phyloP scores from a whole-genome alignment of 2,113 vertebrate species.

The Mus spicilegus region DNA sequence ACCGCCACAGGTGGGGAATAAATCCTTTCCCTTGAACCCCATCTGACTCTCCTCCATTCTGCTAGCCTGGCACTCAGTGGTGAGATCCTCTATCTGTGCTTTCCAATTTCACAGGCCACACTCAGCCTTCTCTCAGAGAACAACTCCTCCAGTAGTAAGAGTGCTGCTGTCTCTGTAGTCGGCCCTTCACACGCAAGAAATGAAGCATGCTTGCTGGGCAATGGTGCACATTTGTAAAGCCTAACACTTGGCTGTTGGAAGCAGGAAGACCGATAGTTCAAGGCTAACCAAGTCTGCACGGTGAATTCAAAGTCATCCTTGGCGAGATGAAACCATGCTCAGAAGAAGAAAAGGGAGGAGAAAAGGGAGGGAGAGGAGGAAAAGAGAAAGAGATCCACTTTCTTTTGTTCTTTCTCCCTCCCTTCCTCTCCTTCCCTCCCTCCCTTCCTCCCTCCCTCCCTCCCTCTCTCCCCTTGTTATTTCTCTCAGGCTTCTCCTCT shows the following conservation, averaged over 20 bases:
- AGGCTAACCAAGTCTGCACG: not conserved
- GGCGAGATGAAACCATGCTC: not conserved
- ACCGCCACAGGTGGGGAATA: too few relatives aligned
- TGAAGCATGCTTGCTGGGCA: not conserved
- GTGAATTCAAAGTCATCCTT: not conserved
- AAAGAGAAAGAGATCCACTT: too few relatives aligned
- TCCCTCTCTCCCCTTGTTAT: not conserved
- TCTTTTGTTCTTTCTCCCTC: not conserved
- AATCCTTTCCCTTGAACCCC: not conserved
- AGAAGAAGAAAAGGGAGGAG: not conserved
- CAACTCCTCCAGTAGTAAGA: not conserved
- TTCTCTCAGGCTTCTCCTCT: too few relatives aligned
- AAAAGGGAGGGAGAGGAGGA: not conserved
- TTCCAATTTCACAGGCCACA: not conserved
- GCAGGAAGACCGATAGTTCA: not conserved
- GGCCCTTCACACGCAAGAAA: not conserved
- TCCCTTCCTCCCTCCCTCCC: rapidly evolving
- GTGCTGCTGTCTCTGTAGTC: not conserved
- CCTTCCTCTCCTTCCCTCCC: too few relatives aligned
- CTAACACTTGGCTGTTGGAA: not conserved
- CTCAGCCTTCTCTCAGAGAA: not conserved
- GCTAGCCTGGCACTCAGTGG: too few relatives aligned
- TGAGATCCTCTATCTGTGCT: not conserved
- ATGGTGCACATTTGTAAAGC: not conserved
- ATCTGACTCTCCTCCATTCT: not conserved